Evolutionary conservation across 2,113 vertebrate species (phyloP), one percentile per base, ranked within the genome.

Genomic region (Gobio gobio): DNA sequence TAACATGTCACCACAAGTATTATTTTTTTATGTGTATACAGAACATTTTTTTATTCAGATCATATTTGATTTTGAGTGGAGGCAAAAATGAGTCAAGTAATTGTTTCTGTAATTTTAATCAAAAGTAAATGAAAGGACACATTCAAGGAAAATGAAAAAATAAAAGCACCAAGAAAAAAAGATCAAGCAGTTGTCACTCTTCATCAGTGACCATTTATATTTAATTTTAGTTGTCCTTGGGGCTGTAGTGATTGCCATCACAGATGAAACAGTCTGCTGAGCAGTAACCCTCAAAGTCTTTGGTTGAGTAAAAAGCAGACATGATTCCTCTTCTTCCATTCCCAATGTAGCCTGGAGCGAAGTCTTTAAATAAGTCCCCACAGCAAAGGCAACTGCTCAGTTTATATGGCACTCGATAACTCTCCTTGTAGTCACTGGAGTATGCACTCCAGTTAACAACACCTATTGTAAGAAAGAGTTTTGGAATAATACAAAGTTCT

Each of bases 161-260:
- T 61, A 61, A 12, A 13, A 63, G 10, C n/a, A 58, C 7, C 20
- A 58, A 58, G 1, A 58, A 58, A 58, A n/a, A 0, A 59, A 64
- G 61, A 66, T 66, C 64, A 66, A 66, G 63, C 63, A 66, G 5
- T 66, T 36, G 63, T 66, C 63, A 66, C 13, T 66, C 63, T 29
- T 29, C 1, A 29, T 29, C 33, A 8, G 63, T 64, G 10, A 16
- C 61, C 12, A 29, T 64, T 64, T 16, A 64, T 29, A 16, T 64
- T 64, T 33, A 66, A 33, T 1, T 64, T 10, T 13, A 16, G 63
- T 16, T 64, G 5, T 66, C 14, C 26, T 66, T 61, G 58, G 58
- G 58, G 58, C 58, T 61, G 24, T 61, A 61, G 58, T 61, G n/a
- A 61, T 61, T 61, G 3, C 58, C 58, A 4, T 61, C n/a, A 24